Evolutionary conservation across 2,888 invertebrate genomes (phyloP).

Genomic region (Andrena marginata): DNA sequence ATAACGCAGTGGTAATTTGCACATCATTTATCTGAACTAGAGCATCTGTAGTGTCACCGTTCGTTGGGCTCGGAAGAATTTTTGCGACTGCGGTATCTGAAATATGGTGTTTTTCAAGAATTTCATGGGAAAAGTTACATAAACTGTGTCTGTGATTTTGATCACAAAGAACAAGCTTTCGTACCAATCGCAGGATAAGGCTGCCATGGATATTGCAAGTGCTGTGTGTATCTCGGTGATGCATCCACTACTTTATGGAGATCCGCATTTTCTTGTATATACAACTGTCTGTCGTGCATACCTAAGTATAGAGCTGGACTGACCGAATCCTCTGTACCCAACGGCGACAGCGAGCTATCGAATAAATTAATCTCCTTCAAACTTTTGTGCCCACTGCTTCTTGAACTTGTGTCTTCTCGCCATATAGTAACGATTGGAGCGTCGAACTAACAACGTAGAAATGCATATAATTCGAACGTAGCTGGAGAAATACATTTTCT

Average conservation of each 20-base stretch:
- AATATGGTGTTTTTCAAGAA: conserved; percentile 20
- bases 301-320: conserved; percentile 93
- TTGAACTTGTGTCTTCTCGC: conserved; percentile 88
- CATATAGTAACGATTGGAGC: conserved; percentile 95
- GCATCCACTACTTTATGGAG: conserved; percentile 70
- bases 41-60: conserved; percentile 43
- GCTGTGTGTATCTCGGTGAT: conserved; percentile 43
- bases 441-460: conserved; percentile 87
- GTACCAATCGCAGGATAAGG: conserved; percentile 88
- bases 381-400: conserved; percentile 73
- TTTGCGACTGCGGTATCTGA: conserved; percentile 63
- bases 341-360: conserved; percentile 87
- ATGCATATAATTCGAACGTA: conserved; percentile 19
- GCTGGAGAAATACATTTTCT: not conserved
- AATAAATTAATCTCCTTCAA: conserved; percentile 91
- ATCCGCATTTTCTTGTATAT: conserved; percentile 80
- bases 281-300: conserved; percentile 92
- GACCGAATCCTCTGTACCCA: conserved; percentile 84
- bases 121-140: not conserved
- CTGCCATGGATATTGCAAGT: conserved; percentile 90
- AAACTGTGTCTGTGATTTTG: conserved; percentile 2
- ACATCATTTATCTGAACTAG: conserved; percentile 74
- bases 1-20: conserved; percentile 88
- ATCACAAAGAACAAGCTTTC: conserved; percentile 29
- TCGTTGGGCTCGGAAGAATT: conserved; percentile 30